A percentile compares a stretch with the other conserved stretches of the same genome.
phyloP scores from a whole-genome alignment of 2,797 vertebrate genomes.

The Parauchenoglanis punctatus region DNA sequence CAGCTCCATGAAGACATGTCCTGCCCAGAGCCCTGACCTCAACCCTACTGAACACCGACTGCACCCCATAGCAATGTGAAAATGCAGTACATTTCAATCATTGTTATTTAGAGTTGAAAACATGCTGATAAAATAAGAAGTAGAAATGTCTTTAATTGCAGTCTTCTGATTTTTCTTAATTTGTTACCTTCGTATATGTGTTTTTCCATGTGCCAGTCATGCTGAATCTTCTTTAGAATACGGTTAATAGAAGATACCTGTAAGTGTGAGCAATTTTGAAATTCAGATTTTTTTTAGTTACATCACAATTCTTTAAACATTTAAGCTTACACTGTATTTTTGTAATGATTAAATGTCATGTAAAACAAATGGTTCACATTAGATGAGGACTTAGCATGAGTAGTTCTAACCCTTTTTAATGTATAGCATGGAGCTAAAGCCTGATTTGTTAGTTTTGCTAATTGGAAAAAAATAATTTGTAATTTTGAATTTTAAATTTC shows the following conservation, averaged over 20 bases:
- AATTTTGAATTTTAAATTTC: too few relatives aligned
- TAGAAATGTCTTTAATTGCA: too few relatives aligned
- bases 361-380: not conserved
- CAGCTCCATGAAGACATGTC: not conserved
- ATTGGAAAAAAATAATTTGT: too few relatives aligned
- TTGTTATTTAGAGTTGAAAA: not conserved
- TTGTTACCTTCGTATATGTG: conserved; percentile 25
- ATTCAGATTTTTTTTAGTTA: not conserved
- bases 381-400: too few relatives aligned
- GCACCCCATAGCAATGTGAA: not conserved
- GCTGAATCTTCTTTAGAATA: conserved; percentile 43
- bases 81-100: not conserved
- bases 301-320: not conserved
- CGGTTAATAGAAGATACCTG: conserved; percentile 65
- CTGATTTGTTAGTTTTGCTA: too few relatives aligned
- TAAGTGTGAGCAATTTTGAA: not conserved
- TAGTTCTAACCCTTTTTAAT: not conserved
- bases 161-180: not conserved
- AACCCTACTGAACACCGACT: not conserved
- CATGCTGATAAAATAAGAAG: not conserved
- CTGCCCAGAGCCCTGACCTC: not conserved
- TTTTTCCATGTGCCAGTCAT: not conserved
- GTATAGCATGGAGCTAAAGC: too few relatives aligned
- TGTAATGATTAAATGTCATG: not conserved
- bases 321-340: not conserved